Percentiles rank a stretch among this genome's conserved stretches.
Evolutionary conservation across 2,113 vertebrate species (phyloP).

Genomic region (Glareola pratincola): DNA sequence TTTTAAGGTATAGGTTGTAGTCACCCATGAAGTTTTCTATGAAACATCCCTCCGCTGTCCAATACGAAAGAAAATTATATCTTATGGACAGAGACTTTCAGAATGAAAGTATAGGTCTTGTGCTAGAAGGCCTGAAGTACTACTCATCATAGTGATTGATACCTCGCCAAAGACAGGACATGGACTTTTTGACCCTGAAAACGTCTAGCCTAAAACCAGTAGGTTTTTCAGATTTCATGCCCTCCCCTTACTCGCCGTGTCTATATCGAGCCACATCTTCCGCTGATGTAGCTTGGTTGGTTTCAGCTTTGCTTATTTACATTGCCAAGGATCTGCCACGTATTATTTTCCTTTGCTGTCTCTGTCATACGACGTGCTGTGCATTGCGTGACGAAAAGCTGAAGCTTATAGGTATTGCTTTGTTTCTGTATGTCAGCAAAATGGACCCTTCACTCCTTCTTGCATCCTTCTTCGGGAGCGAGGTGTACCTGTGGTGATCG

Average conservation of each 20-base stretch:
- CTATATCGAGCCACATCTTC: neutral
- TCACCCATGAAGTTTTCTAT: neutral
- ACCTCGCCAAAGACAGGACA: neutral
- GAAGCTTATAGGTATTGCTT: neutral
- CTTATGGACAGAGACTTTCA: rapidly evolving
- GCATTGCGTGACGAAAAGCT: neutral
- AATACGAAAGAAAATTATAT: neutral
- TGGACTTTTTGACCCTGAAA: neutral
- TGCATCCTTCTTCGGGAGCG: neutral
- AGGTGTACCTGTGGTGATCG: neutral
- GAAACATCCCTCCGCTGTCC: neutral
- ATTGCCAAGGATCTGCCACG: neutral
- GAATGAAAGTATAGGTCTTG: neutral
- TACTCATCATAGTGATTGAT: neutral
- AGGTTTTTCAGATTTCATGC: neutral
- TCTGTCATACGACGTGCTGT: too few relatives aligned
- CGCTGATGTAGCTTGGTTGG: neutral
- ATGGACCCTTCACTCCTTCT: neutral
- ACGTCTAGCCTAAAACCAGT: neutral
- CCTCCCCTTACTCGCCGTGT: rapidly evolving
- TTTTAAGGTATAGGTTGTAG: neutral
- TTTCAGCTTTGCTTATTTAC: neutral
- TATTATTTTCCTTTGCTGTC: neutral
- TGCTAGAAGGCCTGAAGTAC: neutral
- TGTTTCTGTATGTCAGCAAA: neutral